These are phyloP conservation scores for Cydia splendana DNA, from an alignment of 1,140 invertebrate species.

Conservation along the genomic window DNA sequence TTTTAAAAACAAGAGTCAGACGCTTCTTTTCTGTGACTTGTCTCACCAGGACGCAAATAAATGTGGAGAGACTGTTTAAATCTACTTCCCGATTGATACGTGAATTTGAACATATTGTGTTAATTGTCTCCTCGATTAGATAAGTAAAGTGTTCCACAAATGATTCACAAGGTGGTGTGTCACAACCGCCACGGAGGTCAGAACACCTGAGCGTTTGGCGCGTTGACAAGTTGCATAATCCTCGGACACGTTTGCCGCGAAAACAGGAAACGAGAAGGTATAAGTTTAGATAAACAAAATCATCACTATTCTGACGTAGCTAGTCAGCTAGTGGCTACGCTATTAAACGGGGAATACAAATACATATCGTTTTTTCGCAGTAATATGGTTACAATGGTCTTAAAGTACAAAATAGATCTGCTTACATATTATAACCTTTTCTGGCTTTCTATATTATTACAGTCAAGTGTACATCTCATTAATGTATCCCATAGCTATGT, in stretches of 20 bases:
- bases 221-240: conserved; percentile 68
- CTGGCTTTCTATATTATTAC: too few species aligned
- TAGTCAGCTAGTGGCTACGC: not conserved
- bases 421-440: too few species aligned
- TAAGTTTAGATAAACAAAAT: conserved; percentile 42
- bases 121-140: conserved; percentile 35
- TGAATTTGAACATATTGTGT: not conserved
- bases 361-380: too few species aligned
- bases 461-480: too few species aligned
- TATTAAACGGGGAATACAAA: not conserved
- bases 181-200: conserved; percentile 47
- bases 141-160: conserved; percentile 48
- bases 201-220: conserved; percentile 69
- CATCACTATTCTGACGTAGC: conserved; percentile 28
- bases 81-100: not conserved
- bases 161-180: conserved; percentile 49
- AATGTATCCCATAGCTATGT: too few species aligned
- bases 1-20: not conserved
- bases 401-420: too few species aligned
- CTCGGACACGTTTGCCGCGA: conserved; percentile 46
- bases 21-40: not conserved
- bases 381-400: too few species aligned
- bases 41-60: not conserved
- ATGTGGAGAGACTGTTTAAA: not conserved
- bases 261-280: conserved; percentile 70